Evolutionary conservation across 2,113 vertebrate genomes (phyloP), one percentile per base, ranked within the genome.

Genomic region (Athene noctua): DNA sequence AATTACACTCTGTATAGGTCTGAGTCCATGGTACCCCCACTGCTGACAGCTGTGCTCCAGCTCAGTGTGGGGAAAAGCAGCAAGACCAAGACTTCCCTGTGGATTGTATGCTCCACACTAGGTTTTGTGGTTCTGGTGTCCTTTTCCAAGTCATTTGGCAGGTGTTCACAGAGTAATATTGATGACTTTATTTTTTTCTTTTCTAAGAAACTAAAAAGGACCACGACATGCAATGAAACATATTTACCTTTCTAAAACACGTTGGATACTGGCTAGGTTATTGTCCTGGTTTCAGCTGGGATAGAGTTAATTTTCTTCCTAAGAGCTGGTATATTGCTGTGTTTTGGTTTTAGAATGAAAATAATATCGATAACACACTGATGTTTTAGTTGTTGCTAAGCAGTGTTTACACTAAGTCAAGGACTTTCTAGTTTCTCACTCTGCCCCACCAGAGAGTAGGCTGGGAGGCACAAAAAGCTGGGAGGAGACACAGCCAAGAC

Each of bases 1-100:
- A 49, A 90, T 34, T 57, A 81, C 42, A 73, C 36, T 34, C 20
- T 30, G 10, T 9, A 6, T n/a, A 67, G 13, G 18, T 66, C 18
- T 6, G 42, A 30, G 19, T 40, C 55, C 15, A 11, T 32, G 6
- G 2, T 61, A 23, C 7, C 5, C 4, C 6, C 1, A 29, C 4
- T 58, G 2, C 10, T 22, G 6, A 15, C 21, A n/a, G n/a, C n/a
- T n/a, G n/a, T n/a, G n/a, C n/a, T n/a, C n/a, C n/a, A n/a, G n/a
- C n/a, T n/a, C n/a, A n/a, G n/a, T n/a, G n/a, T n/a, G 6, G 15
- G 14, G 23, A 15, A 12, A 57, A 86, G 36, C 14, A 86, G 19
- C 11, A 78, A 62, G 14, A 3, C 17, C 4, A 15, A 70, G 19
- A 47, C 22, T 67, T 27, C 25, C 15, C 26, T 52, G 30, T 36